Conservation (phyloP, 2,797 vertebrate genomes). For the Eulemur coronatus region DNA sequence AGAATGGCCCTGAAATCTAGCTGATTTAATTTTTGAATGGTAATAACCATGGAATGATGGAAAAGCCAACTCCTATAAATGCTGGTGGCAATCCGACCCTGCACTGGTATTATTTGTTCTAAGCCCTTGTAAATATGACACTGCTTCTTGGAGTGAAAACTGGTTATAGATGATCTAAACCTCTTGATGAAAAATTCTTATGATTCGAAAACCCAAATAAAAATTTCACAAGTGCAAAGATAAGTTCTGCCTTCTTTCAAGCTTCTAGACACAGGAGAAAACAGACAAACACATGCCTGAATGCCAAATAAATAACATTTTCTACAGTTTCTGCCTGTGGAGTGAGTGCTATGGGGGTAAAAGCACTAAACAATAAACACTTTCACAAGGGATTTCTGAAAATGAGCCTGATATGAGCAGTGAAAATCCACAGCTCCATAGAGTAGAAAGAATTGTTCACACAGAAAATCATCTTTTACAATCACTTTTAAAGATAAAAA, state of each 20-base stretch:
- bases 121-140: neutral
- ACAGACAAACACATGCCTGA: neutral
- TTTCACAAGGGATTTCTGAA: neutral
- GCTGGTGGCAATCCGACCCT: neutral
- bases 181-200: constrained; percentile 36
- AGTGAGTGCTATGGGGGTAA: rapidly evolving
- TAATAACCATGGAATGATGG: neutral
- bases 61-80: neutral
- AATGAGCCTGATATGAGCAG: neutral
- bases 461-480: neutral
- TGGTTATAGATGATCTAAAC: constrained; percentile 30
- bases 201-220: neutral
- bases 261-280: neutral
- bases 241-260: constrained; percentile 45
- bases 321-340: neutral
- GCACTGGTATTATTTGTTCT: neutral
- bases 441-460: neutral
- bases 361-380: neutral
- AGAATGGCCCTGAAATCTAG: neutral
- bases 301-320: constrained; percentile 40
- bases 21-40: neutral
- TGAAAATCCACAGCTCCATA: neutral
- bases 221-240: constrained; percentile 23
- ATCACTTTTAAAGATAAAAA: neutral
- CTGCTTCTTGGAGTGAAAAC: constrained; percentile 48